Evolutionary conservation across 2,888 invertebrate genomes (phyloP).

Genomic region (Portevinia maculata): DNA sequence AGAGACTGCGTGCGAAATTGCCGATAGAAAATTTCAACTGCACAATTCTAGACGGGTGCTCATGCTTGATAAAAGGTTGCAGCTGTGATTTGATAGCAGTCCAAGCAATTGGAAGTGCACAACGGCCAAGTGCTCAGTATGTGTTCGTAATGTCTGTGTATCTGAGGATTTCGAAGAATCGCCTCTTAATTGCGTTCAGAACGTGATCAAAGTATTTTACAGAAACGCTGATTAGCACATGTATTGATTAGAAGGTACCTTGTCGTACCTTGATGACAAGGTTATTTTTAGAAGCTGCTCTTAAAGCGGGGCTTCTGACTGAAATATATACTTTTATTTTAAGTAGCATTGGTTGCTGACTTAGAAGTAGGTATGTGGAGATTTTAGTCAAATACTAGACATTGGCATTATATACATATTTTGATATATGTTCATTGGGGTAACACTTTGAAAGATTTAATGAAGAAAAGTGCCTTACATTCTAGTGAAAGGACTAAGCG

Average conservation of each 20-base stretch:
- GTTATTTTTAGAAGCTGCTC: too few relatives aligned
- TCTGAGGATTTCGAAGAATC: slow-evolving; percentile 43
- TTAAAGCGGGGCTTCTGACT: too few relatives aligned
- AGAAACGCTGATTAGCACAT: slow-evolving; percentile 26
- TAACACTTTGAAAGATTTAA: too few relatives aligned
- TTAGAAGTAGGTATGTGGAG: too few relatives aligned
- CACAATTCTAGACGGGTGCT: slow-evolving; percentile 8
- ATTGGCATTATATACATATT: too few relatives aligned
- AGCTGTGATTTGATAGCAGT: slow-evolving; percentile 48
- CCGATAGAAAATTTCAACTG: slow-evolving; percentile 2
- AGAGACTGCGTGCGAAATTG: slow-evolving; percentile 42
- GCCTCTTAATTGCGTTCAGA: slow-evolving; percentile 48
- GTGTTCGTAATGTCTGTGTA: not conserved
- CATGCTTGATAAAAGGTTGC: slow-evolving; percentile 38
- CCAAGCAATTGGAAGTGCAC: slow-evolving; percentile 16
- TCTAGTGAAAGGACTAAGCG: too few relatives aligned
- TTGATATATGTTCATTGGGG: too few relatives aligned
- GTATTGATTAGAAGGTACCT: slow-evolving; percentile 46
- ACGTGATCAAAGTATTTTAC: slow-evolving; percentile 48
- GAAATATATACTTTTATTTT: too few relatives aligned
- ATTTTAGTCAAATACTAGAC: too few relatives aligned
- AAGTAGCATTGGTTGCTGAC: too few relatives aligned
- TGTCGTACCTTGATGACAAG: not conserved
- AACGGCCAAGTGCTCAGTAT: not conserved
- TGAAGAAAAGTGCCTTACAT: too few relatives aligned